These are phyloP conservation scores for Plagodis pulveraria DNA, from an alignment of 2,888 invertebrate species.

Conservation along the genomic window DNA sequence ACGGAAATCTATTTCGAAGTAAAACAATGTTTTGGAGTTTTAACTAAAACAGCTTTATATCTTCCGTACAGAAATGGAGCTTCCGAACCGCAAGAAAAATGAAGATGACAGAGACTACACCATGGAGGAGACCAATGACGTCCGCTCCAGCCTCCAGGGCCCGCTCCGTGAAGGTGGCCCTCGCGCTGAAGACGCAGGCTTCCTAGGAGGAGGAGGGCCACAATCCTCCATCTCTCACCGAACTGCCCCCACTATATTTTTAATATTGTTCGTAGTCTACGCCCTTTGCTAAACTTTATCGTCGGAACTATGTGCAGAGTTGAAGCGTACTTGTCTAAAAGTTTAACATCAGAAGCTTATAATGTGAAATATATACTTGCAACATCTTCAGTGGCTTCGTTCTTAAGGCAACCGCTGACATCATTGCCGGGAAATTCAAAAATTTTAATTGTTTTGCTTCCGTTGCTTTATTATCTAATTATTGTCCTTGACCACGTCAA, in stretches of 20 bases:
- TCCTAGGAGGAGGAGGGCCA: conserved; percentile 69
- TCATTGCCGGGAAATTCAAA: conserved; percentile 7
- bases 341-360: conserved; percentile 15
- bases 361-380: conserved; percentile 15
- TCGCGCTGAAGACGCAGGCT: conserved; percentile 72
- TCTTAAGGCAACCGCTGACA: too few species aligned
- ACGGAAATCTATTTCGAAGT: too few species aligned
- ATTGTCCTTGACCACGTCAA: too few species aligned
- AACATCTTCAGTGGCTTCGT: conserved; percentile 10
- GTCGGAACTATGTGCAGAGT: conserved; percentile 62
- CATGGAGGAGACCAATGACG: conserved; percentile 76
- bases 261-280: conserved; percentile 68
- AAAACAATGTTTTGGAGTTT: too few species aligned
- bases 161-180: conserved; percentile 86
- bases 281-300: conserved; percentile 70
- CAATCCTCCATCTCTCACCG: conserved; percentile 50
- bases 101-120: conserved; percentile 73
- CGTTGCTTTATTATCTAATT: too few species aligned
- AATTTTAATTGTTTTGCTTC: not conserved
- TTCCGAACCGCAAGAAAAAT: conserved; percentile 82
- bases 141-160: conserved; percentile 88
- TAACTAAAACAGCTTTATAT: not conserved
- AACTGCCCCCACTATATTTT: conserved; percentile 60
- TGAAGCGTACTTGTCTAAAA: conserved; percentile 41
- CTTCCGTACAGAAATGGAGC: conserved; percentile 84